Percentiles rank a stretch among this genome's conserved stretches.
phyloP scores from a whole-genome alignment of 2,888 invertebrate species.

The Iphiclides podalirius region DNA sequence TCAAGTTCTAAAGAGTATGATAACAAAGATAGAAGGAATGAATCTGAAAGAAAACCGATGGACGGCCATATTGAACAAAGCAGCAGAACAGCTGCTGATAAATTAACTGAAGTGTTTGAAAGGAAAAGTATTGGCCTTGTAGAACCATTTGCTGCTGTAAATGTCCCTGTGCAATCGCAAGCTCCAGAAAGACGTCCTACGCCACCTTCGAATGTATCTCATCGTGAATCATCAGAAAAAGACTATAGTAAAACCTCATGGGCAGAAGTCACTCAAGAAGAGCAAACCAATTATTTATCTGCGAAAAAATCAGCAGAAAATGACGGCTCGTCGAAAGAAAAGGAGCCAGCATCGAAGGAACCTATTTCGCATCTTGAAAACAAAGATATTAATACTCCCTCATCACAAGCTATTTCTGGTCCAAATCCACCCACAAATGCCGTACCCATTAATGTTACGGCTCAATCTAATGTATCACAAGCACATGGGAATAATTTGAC shows the following conservation, averaged over 20 bases:
- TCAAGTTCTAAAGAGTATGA: conserved; percentile 74
- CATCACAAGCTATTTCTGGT: conserved; percentile 27
- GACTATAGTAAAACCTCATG: conserved; percentile 67
- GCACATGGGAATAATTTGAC: conserved; percentile 40
- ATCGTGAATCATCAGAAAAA: conserved; percentile 71
- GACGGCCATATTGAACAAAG: conserved; percentile 56
- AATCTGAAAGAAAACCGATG: conserved; percentile 65
- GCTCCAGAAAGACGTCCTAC: conserved; percentile 74
- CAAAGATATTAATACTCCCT: conserved; percentile 37
- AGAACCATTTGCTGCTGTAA: conserved; percentile 54
- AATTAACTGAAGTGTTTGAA: conserved; percentile 73
- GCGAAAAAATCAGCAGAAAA: conserved; percentile 46
- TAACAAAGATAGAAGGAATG: conserved; percentile 73
- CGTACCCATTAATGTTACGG: conserved; percentile 27
- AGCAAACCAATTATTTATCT: conserved; percentile 39
- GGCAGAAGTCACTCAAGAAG: conserved; percentile 73
- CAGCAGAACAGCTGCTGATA: conserved; percentile 70
- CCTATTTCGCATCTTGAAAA: conserved; percentile 34
- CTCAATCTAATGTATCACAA: conserved; percentile 37
- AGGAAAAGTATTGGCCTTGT: conserved; percentile 65
- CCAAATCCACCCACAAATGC: conserved; percentile 29
- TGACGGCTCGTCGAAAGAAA: conserved; percentile 40
- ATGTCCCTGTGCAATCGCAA: conserved; percentile 37
- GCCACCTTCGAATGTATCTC: conserved; percentile 52
- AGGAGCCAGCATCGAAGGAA: conserved; percentile 40